Evolutionary conservation across 2,888 invertebrate species (phyloP), one percentile per base, ranked within the genome.

Genomic region (Masnerella sp.): DNA sequence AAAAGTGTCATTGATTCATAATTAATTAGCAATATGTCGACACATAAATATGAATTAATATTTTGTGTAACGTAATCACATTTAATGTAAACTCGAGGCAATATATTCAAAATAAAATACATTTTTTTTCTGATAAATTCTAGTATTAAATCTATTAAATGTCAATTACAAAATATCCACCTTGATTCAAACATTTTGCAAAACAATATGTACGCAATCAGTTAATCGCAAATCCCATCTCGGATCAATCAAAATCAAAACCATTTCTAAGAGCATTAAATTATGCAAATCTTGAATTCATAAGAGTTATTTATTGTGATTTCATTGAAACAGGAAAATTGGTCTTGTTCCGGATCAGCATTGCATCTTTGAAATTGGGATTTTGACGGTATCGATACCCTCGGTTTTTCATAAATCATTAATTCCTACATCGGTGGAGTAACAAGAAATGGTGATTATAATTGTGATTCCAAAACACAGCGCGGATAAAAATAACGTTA

Each of bases 361-460:
- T 28, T 36, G 47, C 47, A 56, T 56, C 52, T 70, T 54, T 11
- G 47, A 32, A 56, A 70, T 54, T 34, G 47, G 9, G 12, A 32
- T 51, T 61, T 34, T 43, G 68, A 61, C 49, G 45, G 18, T 8
- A 49, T 49, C 34, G 34, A 58, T 43, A 18, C 42, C 22, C 15
- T 34, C n/a, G 34, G 18, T 36, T 22, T 52, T 51, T 77, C 78
- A 79, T 79, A 77, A 79, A 78, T 78, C 77, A 80, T 76, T 73
- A 78, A 79, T 79, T 72, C 52, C 64, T 72, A 71, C 68, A 74
- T 77, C 77, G 78, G 77, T 77, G 62, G 54, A 42, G 71, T 54
- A 80, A 81, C 76, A 76, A 79, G 77, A 78, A 78, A 75, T 75
- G 73, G 45, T 72, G 80, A 78, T 78, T 78, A 78, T 79, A 80